Conservation (phyloP, 2,113 vertebrate species). For the Erythrolamprus reginae region DNA sequence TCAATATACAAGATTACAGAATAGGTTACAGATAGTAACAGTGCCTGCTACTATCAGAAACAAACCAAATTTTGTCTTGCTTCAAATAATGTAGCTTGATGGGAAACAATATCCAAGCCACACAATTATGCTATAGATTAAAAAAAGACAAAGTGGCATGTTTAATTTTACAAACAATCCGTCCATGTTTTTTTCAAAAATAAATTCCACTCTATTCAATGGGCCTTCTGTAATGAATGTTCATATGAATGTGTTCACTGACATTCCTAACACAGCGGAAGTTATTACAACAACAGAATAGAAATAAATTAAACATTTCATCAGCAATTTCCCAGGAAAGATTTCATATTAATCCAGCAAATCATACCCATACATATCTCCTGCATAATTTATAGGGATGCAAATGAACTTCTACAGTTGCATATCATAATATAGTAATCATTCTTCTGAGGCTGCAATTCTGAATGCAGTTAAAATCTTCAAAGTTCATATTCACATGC, state of each 20-base stretch:
- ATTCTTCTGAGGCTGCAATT: slow-evolving; percentile 7
- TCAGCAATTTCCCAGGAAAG: not conserved
- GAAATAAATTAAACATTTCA: not conserved
- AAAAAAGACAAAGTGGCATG: not conserved
- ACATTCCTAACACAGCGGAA: not conserved
- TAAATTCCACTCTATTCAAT: not conserved
- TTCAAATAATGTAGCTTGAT: not conserved
- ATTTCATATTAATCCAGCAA: not conserved
- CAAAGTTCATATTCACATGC: not conserved
- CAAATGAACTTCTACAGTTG: not conserved
- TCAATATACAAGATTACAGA: not conserved
- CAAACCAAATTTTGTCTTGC: not conserved
- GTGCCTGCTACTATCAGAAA: not conserved
- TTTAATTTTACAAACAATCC: not conserved
- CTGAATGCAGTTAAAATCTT: not conserved
- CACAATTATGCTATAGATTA: not conserved
- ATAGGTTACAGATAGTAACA: not conserved
- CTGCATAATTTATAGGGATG: not conserved
- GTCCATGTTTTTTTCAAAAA: not conserved
- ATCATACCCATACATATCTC: not conserved
- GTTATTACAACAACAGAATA: not conserved
- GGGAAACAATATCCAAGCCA: not conserved
- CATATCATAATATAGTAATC: not conserved
- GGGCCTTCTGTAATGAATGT: not conserved
- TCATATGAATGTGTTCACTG: not conserved